A percentile compares a stretch with the other conserved stretches of the same genome.
phyloP scores from a whole-genome alignment of 2,113 vertebrate species.

The Halichoeres trimaculatus region DNA sequence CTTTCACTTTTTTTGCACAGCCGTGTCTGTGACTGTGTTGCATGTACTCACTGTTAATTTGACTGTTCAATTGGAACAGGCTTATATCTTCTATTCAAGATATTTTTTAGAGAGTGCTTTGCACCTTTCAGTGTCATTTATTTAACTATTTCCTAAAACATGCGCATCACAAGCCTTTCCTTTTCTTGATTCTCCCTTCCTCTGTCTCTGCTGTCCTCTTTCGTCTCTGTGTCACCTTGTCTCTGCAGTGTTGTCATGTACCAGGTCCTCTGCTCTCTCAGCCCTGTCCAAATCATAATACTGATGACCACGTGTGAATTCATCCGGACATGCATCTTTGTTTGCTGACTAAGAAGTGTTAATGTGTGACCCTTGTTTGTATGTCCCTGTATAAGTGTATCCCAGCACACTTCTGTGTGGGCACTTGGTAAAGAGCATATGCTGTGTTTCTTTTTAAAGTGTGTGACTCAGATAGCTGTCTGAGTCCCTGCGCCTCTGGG shows the following conservation, averaged over 20 bases:
- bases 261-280: conserved; percentile 32
- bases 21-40: not conserved
- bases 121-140: not conserved
- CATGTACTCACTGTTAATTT: conserved; percentile 8
- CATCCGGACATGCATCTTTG: conserved; percentile 32
- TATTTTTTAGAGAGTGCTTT: too few species aligned
- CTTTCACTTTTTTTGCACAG: conserved; percentile 14
- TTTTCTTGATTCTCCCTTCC: not conserved
- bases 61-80: not conserved
- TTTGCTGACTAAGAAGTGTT: conserved; percentile 10
- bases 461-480: conserved; percentile 39
- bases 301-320: conserved; percentile 28
- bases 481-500: conserved; percentile 23
- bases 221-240: too few species aligned
- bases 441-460: conserved; percentile 18
- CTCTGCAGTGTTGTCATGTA: too few species aligned
- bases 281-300: conserved; percentile 37
- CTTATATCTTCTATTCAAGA: too few species aligned
- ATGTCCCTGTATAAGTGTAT: conserved; percentile 23
- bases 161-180: not conserved
- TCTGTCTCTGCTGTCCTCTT: conserved; percentile 1
- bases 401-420: conserved; percentile 34
- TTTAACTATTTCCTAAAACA: not conserved
- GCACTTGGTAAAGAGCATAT: conserved; percentile 43
- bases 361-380: not conserved